These are phyloP conservation scores for Rhaphigaster nebulosa DNA, from an alignment of 2,888 invertebrate species.

Conservation along the genomic window DNA sequence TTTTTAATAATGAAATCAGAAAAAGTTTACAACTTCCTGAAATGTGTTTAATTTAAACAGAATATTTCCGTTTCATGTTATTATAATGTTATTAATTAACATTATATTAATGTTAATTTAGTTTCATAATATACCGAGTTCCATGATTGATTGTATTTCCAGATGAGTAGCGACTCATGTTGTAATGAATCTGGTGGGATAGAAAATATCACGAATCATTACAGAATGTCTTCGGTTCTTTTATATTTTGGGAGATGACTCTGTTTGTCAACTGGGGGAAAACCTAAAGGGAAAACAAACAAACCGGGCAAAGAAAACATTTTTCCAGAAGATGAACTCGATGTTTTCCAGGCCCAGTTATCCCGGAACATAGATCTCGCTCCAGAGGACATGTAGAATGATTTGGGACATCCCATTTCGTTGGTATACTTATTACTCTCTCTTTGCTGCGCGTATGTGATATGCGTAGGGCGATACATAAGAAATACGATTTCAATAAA, in stretches of 20 bases:
- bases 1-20: too few relatives aligned
- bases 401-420: background rate
- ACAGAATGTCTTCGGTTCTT: background rate
- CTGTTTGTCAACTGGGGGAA: background rate
- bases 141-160: background rate
- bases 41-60: too few relatives aligned
- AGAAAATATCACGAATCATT: background rate
- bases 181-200: background rate
- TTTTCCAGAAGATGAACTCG: slow-evolving; percentile 1
- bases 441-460: background rate
- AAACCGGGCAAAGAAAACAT: background rate
- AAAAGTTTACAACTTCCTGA: background rate
- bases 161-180: background rate
- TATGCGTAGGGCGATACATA: background rate
- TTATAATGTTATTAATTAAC: too few relatives aligned
- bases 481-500: too few relatives aligned
- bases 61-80: too few relatives aligned
- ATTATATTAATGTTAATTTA: too few relatives aligned
- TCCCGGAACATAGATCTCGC: background rate
- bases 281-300: background rate
- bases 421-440: background rate
- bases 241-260: background rate
- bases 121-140: too few relatives aligned
- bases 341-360: background rate
- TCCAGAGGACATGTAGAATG: background rate